Percentiles rank a stretch among this genome's conserved stretches.
phyloP scores from a whole-genome alignment of 1,140 invertebrate species.

The Antheraea mylitta region DNA sequence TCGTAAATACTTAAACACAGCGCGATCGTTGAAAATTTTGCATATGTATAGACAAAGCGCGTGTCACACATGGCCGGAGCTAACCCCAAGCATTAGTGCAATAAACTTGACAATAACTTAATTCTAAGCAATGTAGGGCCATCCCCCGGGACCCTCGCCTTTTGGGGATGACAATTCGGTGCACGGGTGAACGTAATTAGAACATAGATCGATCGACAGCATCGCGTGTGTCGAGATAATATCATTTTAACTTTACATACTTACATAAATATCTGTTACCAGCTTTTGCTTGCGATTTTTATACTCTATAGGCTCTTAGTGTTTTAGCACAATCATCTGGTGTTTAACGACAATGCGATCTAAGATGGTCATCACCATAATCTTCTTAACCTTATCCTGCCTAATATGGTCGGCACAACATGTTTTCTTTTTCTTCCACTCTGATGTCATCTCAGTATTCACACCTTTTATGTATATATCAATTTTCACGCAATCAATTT shows the following conservation, averaged over 20 bases:
- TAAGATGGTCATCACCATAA: too few species aligned
- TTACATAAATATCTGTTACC: too few species aligned
- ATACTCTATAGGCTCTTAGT: too few species aligned
- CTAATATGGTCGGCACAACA: too few species aligned
- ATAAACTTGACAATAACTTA: conserved; percentile 74
- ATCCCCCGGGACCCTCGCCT: conserved; percentile 43
- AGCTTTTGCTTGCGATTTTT: too few species aligned
- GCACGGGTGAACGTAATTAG: conserved; percentile 59
- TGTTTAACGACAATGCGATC: too few species aligned
- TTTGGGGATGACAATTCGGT: conserved; percentile 50
- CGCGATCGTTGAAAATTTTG: neutral
- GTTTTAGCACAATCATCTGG: too few species aligned
- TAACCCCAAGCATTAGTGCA: conserved; percentile 65
- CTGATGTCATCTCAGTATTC: too few species aligned
- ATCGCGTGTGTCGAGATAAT: neutral
- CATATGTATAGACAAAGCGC: conserved; percentile 9
- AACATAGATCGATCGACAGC: conserved; percentile 42
- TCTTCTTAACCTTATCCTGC: too few species aligned
- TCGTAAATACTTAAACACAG: neutral
- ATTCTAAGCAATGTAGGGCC: conserved; percentile 61
- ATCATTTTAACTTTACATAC: neutral
- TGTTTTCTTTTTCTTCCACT: too few species aligned
- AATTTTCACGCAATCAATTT: too few species aligned
- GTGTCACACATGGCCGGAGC: conserved; percentile 37
- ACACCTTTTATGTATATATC: too few species aligned